These are phyloP conservation scores for Rhynchophorus ferrugineus DNA, from an alignment of 1,140 invertebrate genomes.

Conservation along the genomic window DNA sequence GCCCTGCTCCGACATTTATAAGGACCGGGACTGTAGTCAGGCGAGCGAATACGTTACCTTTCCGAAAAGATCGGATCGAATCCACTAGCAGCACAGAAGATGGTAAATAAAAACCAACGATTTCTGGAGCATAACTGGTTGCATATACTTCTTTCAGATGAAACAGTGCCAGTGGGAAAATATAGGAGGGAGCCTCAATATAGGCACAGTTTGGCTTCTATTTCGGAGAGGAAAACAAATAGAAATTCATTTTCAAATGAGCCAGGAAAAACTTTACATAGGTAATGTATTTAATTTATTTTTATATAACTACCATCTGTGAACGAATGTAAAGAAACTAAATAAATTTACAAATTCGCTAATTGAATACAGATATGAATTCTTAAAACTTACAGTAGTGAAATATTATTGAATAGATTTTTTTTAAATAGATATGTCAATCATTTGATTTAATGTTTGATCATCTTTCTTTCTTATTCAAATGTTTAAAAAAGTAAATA, in stretches of 20 bases:
- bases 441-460: too few relatives aligned
- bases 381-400: too few relatives aligned
- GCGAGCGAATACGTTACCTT: slow-evolving; percentile 20
- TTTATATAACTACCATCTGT: too few relatives aligned
- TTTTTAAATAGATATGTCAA: too few relatives aligned
- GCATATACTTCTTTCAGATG: slow-evolving; percentile 4
- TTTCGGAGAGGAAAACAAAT: slow-evolving; percentile 35
- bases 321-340: too few relatives aligned
- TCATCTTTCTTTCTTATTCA: too few relatives aligned
- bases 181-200: slow-evolving; percentile 31
- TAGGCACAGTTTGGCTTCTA: slow-evolving; percentile 38
- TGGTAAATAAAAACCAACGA: slow-evolving; percentile 7
- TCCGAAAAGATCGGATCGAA: slow-evolving; percentile 21
- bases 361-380: too few relatives aligned
- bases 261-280: slow-evolving; percentile 4
- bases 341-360: too few relatives aligned
- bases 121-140: not conserved
- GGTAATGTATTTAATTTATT: not conserved
- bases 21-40: slow-evolving; percentile 33
- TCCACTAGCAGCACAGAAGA: slow-evolving; percentile 20
- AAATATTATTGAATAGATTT: too few relatives aligned
- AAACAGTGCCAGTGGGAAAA: slow-evolving; percentile 22
- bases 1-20: slow-evolving; percentile 23
- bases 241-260: slow-evolving; percentile 25
- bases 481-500: too few relatives aligned